Evolutionary conservation across 2,113 vertebrate genomes (phyloP).

Genomic region (Bombycilla garrulus): DNA sequence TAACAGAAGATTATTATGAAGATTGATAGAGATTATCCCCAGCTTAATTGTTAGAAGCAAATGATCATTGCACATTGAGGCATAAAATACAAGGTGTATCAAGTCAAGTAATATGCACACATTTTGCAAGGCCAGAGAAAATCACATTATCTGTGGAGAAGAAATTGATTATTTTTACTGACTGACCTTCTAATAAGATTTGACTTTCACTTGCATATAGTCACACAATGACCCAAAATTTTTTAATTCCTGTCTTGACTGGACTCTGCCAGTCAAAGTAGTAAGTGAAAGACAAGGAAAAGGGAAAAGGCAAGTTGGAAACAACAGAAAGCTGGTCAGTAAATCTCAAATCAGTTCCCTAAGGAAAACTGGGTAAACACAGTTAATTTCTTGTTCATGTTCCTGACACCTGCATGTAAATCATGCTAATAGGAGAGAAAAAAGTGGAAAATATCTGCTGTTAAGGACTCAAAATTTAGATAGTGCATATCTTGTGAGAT

Average conservation of each 20-base stretch:
- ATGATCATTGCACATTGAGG: background rate
- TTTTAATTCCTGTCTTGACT: background rate
- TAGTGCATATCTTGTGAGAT: background rate
- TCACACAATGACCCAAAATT: background rate
- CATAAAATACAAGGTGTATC: background rate
- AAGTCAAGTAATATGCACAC: background rate
- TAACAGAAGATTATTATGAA: background rate
- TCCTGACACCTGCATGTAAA: background rate
- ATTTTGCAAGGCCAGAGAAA: constrained; percentile 6
- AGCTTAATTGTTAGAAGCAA: background rate
- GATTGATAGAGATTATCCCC: background rate
- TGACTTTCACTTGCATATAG: background rate
- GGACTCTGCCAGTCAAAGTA: background rate
- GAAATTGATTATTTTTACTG: background rate
- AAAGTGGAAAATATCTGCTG: background rate
- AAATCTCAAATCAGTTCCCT: background rate
- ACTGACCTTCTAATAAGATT: background rate
- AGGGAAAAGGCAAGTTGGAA: background rate
- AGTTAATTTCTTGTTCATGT: background rate
- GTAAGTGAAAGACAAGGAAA: background rate
- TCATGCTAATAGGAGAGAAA: background rate
- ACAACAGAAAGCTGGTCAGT: background rate
- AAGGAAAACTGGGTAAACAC: background rate
- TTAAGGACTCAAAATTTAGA: background rate
- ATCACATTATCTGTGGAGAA: background rate